Evolutionary conservation across 2,888 invertebrate species (phyloP).

Genomic region (Prosopocoilus inquinatus): DNA sequence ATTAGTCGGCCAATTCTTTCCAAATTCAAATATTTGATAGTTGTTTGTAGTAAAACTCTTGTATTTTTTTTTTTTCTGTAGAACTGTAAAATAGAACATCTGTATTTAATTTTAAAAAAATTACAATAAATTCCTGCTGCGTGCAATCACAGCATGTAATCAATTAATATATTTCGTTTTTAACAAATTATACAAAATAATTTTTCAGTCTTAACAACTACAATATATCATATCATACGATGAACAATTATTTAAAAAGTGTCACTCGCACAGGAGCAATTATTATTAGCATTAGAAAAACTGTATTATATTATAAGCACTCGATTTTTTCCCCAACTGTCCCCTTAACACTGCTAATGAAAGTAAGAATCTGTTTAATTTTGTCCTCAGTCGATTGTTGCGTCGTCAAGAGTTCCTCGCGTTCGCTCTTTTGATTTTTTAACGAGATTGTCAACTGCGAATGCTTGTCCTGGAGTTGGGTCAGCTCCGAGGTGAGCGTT

Average conservation of each 20-base stretch:
- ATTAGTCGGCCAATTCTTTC: too few relatives aligned
- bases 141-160: neutral
- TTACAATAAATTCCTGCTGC: neutral
- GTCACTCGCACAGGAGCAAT: too few relatives aligned
- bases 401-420: constrained; percentile 41
- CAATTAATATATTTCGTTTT: constrained; percentile 15
- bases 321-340: neutral
- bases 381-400: constrained; percentile 46
- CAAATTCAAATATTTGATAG: too few relatives aligned
- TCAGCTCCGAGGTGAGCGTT: constrained; percentile 45
- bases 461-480: constrained; percentile 48
- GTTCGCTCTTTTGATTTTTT: constrained; percentile 43
- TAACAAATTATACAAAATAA: constrained; percentile 21
- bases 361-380: constrained; percentile 44
- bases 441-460: constrained; percentile 48
- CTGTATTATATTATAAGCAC: neutral
- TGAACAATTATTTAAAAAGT: neutral
- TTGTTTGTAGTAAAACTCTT: too few relatives aligned
- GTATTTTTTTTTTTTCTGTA: too few relatives aligned
- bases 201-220: constrained; percentile 18
- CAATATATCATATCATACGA: constrained; percentile 6
- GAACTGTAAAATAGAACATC: neutral
- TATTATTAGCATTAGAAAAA: neutral
- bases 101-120: constrained; percentile 4
- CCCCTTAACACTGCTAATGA: constrained; percentile 40